Conservation (phyloP, 2,888 invertebrate species). For the Cephalotes varians region DNA sequence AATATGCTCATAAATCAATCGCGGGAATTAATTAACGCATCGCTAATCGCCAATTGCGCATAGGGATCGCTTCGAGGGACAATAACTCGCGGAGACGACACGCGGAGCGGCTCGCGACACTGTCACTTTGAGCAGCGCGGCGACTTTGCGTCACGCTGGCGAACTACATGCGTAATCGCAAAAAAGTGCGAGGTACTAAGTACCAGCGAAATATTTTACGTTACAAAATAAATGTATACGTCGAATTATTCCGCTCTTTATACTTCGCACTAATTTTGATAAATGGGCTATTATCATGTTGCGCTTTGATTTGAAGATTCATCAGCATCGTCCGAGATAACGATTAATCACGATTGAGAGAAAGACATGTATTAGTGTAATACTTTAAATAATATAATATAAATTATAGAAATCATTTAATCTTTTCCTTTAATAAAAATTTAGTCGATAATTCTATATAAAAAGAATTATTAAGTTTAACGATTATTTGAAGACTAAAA, state of each 20-base stretch:
- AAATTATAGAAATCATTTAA: constrained; percentile 7
- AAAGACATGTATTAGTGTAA: background rate
- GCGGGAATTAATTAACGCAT: constrained; percentile 14
- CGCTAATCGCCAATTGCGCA: background rate
- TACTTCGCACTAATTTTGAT: background rate
- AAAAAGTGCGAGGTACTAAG: background rate
- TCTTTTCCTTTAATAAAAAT: background rate
- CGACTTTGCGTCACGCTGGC: background rate
- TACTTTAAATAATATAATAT: background rate
- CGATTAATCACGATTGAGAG: constrained; percentile 4
- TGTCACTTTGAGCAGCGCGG: too few relatives aligned
- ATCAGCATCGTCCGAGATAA: background rate
- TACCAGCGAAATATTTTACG: background rate
- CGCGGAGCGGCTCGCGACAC: background rate
- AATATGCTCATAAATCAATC: background rate
- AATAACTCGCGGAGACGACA: background rate
- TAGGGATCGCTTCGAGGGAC: background rate
- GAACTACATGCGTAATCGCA: background rate
- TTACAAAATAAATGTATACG: background rate
- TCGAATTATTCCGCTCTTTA: background rate
- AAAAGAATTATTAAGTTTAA: background rate
- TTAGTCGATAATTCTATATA: background rate
- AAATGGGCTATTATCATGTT: background rate
- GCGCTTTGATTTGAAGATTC: background rate
- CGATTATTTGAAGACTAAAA: background rate